phyloP scores from a whole-genome alignment of 2,113 vertebrate species.

The Xenopus tropicalis region DNA sequence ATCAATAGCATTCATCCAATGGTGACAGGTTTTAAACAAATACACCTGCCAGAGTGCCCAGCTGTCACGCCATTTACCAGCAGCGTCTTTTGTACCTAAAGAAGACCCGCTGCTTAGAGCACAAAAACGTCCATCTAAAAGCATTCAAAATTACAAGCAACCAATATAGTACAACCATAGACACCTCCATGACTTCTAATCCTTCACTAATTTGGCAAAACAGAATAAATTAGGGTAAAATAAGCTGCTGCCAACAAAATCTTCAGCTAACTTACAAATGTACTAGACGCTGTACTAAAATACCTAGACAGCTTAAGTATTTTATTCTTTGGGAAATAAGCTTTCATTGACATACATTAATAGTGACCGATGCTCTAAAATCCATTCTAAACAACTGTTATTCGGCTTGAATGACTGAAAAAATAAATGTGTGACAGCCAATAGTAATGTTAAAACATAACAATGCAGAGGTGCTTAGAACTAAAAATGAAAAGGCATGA shows the following conservation, averaged over 20 bases:
- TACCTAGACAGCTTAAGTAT: too few species aligned
- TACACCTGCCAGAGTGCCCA: conserved; percentile 42
- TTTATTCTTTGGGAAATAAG: too few species aligned
- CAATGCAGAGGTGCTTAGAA: too few species aligned
- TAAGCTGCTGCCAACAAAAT: conserved; percentile 6
- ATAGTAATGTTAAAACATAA: too few species aligned
- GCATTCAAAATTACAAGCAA: conserved; percentile 40
- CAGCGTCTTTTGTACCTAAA: conserved; percentile 36
- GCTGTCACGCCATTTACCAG: conserved; percentile 41
- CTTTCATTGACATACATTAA: too few species aligned
- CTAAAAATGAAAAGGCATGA: too few species aligned
- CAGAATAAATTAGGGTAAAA: conserved; percentile 29
- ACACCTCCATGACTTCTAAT: conserved; percentile 41
- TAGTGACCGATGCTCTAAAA: too few species aligned
- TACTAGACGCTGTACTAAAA: neutral
- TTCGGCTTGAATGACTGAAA: too few species aligned
- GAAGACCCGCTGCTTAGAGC: conserved; percentile 27
- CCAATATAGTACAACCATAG: conserved; percentile 36
- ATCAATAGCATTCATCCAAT: conserved; percentile 38
- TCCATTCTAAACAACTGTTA: too few species aligned
- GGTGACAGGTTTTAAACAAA: conserved; percentile 44
- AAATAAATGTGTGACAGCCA: too few species aligned
- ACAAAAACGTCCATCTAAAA: conserved; percentile 44
- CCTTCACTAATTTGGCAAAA: conserved; percentile 40
- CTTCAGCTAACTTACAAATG: neutral